These are phyloP conservation scores for Diachasma alloeum DNA, from an alignment of 1,140 invertebrate genomes.

Conservation along the genomic window DNA sequence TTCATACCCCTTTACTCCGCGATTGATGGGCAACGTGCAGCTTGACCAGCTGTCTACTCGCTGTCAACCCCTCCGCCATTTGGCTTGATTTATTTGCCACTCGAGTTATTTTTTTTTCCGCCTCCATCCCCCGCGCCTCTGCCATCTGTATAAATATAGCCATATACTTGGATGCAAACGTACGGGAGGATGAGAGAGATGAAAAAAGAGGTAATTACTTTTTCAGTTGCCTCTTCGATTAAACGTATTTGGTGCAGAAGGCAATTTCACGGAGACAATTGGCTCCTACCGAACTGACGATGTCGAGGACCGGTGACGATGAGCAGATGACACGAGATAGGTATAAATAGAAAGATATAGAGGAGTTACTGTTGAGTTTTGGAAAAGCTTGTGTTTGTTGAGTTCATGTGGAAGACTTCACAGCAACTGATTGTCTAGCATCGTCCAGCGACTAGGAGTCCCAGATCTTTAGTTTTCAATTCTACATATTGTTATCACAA, in stretches of 20 bases:
- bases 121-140: neutral
- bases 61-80: neutral
- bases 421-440: too few species aligned
- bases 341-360: too few species aligned
- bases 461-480: too few species aligned
- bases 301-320: too few species aligned
- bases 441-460: too few species aligned
- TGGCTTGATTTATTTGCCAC: slow-evolving; percentile 3
- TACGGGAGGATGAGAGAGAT: neutral
- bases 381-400: too few species aligned
- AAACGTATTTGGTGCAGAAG: neutral
- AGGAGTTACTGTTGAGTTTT: too few species aligned
- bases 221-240: neutral
- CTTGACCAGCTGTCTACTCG: slow-evolving; percentile 10
- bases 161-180: neutral
- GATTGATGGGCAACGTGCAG: slow-evolving; percentile 6
- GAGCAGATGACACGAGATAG: too few species aligned
- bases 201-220: neutral
- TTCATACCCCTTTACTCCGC: neutral
- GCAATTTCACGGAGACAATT: neutral
- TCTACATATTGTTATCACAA: too few species aligned
- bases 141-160: neutral
- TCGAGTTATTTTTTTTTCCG: neutral
- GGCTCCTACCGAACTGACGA: slow-evolving; percentile 12
- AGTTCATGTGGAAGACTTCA: too few species aligned